Conservation (phyloP, 1,140 invertebrate species). For the Drosophila cardini region DNA sequence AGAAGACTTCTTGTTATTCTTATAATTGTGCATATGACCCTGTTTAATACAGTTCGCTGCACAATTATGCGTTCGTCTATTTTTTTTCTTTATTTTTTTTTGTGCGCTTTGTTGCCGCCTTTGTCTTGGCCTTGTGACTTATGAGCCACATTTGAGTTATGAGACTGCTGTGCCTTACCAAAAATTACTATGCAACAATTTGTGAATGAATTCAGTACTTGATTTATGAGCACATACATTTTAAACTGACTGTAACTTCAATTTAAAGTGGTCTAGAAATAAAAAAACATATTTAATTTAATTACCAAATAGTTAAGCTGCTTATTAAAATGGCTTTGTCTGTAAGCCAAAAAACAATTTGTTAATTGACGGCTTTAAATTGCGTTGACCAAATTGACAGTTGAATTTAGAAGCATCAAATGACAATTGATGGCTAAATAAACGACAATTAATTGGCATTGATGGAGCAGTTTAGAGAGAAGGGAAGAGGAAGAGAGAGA, state of each 20-base stretch:
- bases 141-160: constrained; percentile 32
- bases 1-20: constrained; percentile 59
- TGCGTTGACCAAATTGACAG: constrained; percentile 38
- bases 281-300: neutral
- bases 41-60: constrained; percentile 79
- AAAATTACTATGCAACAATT: neutral
- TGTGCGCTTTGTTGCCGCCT: constrained; percentile 16
- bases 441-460: constrained; percentile 75
- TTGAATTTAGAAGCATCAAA: constrained; percentile 30
- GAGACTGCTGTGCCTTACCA: neutral
- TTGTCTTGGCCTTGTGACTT: constrained; percentile 48
- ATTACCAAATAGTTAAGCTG: neutral
- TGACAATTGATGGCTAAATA: constrained; percentile 75
- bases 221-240: neutral
- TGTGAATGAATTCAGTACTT: neutral
- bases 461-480: constrained; percentile 51
- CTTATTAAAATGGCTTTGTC: neutral
- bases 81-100: constrained; percentile 29
- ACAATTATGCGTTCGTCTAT: constrained; percentile 64
- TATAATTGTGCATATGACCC: constrained; percentile 82
- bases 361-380: constrained; percentile 47
- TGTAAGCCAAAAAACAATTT: constrained; percentile 37
- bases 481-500: neutral
- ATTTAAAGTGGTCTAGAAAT: neutral
- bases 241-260: neutral